These are phyloP conservation scores for Pseudomyrmex sp. DNA, from an alignment of 1,140 invertebrate genomes.

Conservation along the genomic window DNA sequence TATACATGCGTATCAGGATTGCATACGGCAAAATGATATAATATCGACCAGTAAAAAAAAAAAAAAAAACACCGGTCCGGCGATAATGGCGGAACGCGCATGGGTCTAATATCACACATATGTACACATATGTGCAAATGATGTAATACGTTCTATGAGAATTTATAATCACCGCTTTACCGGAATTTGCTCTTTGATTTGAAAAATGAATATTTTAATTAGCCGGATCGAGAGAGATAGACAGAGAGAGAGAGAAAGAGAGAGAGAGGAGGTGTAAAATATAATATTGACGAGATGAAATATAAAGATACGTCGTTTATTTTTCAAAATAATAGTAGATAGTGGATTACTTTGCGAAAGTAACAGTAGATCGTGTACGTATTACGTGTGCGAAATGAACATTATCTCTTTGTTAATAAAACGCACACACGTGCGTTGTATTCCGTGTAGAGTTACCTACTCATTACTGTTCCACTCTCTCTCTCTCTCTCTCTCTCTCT, in stretches of 20 bases:
- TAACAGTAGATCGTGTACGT: not conserved
- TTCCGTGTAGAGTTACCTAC: not conserved
- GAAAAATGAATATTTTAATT: too few relatives aligned
- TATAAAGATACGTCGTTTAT: not conserved
- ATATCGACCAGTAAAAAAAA: not conserved
- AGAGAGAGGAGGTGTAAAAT: not conserved
- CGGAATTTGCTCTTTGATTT: too few relatives aligned
- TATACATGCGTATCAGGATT: slow-evolving; percentile 17
- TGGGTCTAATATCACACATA: too few relatives aligned
- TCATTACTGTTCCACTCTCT: not conserved
- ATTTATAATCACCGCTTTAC: too few relatives aligned
- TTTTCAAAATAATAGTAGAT: not conserved
- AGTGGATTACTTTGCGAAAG: not conserved
- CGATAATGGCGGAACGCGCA: not conserved
- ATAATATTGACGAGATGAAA: not conserved
- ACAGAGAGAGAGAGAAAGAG: too few relatives aligned
- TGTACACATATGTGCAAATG: not conserved
- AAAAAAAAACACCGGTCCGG: not conserved
- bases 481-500: too few relatives aligned
- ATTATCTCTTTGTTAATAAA: slow-evolving; percentile 14
- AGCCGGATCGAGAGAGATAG: too few relatives aligned
- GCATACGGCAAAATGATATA: slow-evolving; percentile 19
- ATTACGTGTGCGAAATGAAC: not conserved
- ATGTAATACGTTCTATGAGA: not conserved
- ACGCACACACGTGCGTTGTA: not conserved